phyloP scores from a whole-genome alignment of 2,888 invertebrate genomes.

The Apocheima hispidaria region DNA sequence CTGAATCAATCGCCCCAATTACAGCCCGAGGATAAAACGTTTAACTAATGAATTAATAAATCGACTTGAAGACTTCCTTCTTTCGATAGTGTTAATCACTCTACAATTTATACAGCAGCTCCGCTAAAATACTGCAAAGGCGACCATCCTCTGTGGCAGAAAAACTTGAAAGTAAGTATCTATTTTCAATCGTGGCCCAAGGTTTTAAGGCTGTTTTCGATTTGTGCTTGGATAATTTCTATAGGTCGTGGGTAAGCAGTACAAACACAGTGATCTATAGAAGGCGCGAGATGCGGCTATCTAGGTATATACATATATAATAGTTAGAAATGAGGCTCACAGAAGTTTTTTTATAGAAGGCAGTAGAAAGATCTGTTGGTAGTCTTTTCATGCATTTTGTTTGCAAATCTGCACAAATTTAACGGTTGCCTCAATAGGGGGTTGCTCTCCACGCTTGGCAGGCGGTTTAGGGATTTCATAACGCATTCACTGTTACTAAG shows the following conservation, averaged over 20 bases:
- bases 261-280: constrained; percentile 79
- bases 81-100: constrained; percentile 77
- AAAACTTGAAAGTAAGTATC: constrained; percentile 17
- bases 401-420: too few relatives aligned
- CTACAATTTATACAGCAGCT: constrained; percentile 70
- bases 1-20: constrained; percentile 73
- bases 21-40: constrained; percentile 65
- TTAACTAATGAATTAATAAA: constrained; percentile 80
- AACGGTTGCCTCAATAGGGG: too few relatives aligned
- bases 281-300: constrained; percentile 54
- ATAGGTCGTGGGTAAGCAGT: constrained; percentile 70
- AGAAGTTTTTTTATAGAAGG: constrained; percentile 42
- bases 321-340: constrained; percentile 57
- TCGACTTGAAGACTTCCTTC: constrained; percentile 64
- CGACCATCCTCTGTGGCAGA: constrained; percentile 11
- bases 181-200: constrained; percentile 43
- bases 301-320: constrained; percentile 19
- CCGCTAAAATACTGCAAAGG: constrained; percentile 64
- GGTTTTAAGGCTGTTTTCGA: constrained; percentile 45
- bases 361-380: background rate
- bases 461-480: too few relatives aligned
- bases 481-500: too few relatives aligned
- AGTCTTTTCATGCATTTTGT: too few relatives aligned
- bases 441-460: too few relatives aligned
- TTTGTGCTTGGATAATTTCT: constrained; percentile 61